These are phyloP conservation scores for Deroptyus accipitrinus DNA, from an alignment of 2,113 vertebrate genomes.

Conservation along the genomic window DNA sequence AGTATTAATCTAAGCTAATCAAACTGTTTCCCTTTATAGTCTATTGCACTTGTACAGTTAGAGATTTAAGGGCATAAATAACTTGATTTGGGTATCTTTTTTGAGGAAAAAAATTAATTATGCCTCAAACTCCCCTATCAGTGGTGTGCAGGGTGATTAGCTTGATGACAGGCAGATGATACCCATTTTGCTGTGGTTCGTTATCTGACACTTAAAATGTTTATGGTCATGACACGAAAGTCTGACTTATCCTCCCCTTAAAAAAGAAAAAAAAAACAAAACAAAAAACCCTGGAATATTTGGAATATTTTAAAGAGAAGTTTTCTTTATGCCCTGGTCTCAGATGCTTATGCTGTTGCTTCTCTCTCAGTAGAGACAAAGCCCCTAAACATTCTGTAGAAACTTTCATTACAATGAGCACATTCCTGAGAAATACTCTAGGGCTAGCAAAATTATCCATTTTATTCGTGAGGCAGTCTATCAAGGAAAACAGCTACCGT, in stretches of 20 bases:
- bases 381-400: background rate
- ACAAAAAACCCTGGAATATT: background rate
- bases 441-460: fast-evolving
- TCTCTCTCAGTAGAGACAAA: background rate
- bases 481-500: background rate
- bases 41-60: background rate
- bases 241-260: background rate
- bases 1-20: background rate
- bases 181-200: background rate
- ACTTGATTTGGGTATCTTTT: background rate
- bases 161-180: background rate
- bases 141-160: background rate
- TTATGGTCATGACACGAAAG: background rate
- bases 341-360: background rate
- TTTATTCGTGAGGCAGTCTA: background rate
- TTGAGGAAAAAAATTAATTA: background rate
- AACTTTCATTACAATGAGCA: background rate
- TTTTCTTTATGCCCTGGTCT: background rate
- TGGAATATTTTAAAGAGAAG: background rate
- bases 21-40: background rate
- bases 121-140: fast-evolving
- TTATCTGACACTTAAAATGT: background rate
- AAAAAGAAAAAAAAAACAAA: background rate
- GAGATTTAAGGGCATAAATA: background rate
- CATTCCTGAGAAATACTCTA: background rate